A percentile compares a stretch with the other conserved stretches of the same genome.
These are phyloP conservation scores for Heliconius eleuchia DNA, from an alignment of 1,140 invertebrate species.

Conservation along the genomic window DNA sequence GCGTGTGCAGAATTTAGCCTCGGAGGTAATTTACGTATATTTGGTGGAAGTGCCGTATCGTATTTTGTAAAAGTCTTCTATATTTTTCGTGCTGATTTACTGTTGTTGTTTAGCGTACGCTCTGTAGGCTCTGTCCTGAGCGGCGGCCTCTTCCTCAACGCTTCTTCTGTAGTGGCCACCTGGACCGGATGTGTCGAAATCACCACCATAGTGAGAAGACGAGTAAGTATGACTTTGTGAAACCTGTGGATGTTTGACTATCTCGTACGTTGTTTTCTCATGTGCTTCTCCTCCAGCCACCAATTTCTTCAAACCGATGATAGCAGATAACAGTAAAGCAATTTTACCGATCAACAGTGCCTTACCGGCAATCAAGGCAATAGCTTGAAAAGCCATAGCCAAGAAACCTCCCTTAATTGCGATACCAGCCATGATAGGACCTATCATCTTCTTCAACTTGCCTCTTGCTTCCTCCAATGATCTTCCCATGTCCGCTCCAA, in stretches of 20 bases:
- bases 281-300: conserved; percentile 83
- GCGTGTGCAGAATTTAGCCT: conserved; percentile 45
- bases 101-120: conserved; percentile 74
- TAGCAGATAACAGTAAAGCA: conserved; percentile 87
- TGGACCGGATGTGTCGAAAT: conserved; percentile 81
- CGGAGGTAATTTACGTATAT: conserved; percentile 34
- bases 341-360: conserved; percentile 89
- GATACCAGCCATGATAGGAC: conserved; percentile 90
- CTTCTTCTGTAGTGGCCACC: conserved; percentile 84
- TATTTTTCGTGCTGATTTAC: conserved; percentile 14
- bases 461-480: conserved; percentile 83
- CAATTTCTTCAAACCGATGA: conserved; percentile 89
- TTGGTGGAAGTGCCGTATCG: conserved; percentile 52
- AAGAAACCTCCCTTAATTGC: conserved; percentile 88
- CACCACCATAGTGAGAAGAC: conserved; percentile 86
- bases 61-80: conserved; percentile 58
- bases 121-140: conserved; percentile 83
- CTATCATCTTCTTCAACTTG: conserved; percentile 92
- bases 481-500: conserved; percentile 76
- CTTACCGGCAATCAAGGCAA: conserved; percentile 88
- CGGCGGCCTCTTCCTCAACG: conserved; percentile 82
- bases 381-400: conserved; percentile 88
- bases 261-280: conserved; percentile 91
- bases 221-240: conserved; percentile 89
- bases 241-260: conserved; percentile 91